These are phyloP conservation scores for Falcunculus frontatus DNA, from an alignment of 2,113 vertebrate genomes.

Conservation along the genomic window DNA sequence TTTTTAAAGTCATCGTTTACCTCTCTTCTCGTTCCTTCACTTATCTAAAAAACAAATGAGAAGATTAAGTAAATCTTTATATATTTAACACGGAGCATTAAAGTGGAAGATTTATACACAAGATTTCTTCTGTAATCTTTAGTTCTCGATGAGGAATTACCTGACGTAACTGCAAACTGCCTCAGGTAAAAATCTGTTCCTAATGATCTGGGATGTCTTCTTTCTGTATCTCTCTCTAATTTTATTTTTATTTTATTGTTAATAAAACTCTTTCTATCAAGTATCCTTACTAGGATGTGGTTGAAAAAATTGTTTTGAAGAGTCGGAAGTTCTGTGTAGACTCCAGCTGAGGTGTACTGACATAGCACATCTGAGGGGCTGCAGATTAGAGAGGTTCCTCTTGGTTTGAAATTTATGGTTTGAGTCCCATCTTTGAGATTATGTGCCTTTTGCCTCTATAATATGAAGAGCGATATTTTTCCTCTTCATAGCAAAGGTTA, in stretches of 20 bases:
- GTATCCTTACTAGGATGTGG: neutral
- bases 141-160: neutral
- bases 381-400: neutral
- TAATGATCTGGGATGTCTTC: neutral
- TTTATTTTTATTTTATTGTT: too few species aligned
- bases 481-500: neutral
- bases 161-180: neutral
- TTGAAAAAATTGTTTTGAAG: neutral
- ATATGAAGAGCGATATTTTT: neutral
- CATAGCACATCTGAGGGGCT: neutral
- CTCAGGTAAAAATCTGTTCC: neutral
- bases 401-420: neutral
- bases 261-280: neutral
- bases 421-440: neutral
- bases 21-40: neutral
- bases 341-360: neutral
- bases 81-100: neutral
- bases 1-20: neutral
- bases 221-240: neutral
- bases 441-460: neutral
- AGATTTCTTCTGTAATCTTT: neutral
- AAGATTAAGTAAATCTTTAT: neutral
- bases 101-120: neutral
- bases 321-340: neutral
- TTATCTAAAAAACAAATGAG: neutral